Evolutionary conservation across 2,797 vertebrate genomes (phyloP), one percentile per base, ranked within the genome.

Genomic region (Epinephelus malabaricus): DNA sequence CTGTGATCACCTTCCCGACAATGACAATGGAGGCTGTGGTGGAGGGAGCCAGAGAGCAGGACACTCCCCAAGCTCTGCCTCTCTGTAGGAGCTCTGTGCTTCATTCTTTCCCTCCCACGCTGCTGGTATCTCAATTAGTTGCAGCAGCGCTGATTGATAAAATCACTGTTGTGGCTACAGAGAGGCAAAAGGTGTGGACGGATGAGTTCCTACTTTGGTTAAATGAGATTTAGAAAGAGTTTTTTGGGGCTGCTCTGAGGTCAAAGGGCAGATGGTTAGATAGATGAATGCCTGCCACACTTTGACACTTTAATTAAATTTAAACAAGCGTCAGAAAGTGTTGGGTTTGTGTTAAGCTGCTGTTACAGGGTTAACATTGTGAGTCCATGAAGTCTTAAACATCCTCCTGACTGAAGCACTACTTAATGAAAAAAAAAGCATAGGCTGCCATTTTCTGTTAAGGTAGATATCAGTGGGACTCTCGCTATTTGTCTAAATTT

Each of bases 1-100:
- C 86, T 87, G 89, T 84, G 88, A 89, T 93, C 90, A 50, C 89
- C 93, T 83, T 93, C 76, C 94, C 59, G 84, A 92, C 92, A 88
- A 95, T 93, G 90, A 94, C 92, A 93, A 88, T 91, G 80, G 79
- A 82, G 80, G 68, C 73, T 21, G 69, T 51, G 56, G 58, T 59
- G 78, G 71, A 77, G 67, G 30, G 71, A 86, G 49, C 27, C 30
- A 61, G 60, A 80, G 68, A 82, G 63, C 53, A 46, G 63, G 38
- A 83, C 83, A 40, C 78, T 27, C 66, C 84, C 66, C 73, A 61
- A 23, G 71, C 75, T 65, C 38, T 61, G 81, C 56, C 83, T 75
- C 51, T 71, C 8, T 30, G 45, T 3, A 15, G 8, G 72, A 49
- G 63, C 70, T 27, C 50, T 69, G 72, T 21, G 7, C 62, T 51